Percentiles rank a stretch among this genome's conserved stretches.
These are phyloP conservation scores for Drosophila sulfurigaster DNA, from an alignment of 1,140 invertebrate species.

Conservation along the genomic window DNA sequence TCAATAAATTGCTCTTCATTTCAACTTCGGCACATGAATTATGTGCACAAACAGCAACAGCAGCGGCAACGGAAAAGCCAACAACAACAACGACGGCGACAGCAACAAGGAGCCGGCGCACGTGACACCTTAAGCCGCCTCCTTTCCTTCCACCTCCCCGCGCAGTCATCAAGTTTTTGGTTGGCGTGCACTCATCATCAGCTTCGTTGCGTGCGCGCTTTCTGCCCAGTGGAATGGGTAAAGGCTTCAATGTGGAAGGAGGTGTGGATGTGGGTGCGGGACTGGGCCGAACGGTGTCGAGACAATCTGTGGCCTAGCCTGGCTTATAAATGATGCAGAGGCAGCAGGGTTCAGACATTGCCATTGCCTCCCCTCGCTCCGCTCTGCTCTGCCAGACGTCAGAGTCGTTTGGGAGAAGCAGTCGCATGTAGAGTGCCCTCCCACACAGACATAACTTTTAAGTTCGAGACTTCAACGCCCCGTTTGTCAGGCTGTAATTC, in stretches of 20 bases:
- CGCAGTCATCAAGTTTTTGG: constrained; percentile 71
- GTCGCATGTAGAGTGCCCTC: background rate
- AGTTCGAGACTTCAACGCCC: constrained; percentile 82
- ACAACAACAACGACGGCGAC: constrained; percentile 14
- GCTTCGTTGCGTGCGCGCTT: constrained; percentile 68
- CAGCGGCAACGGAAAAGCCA: constrained; percentile 13
- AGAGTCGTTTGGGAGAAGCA: constrained; percentile 1
- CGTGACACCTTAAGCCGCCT: constrained; percentile 48
- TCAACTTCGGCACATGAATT: constrained; percentile 71
- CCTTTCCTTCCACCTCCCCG: constrained; percentile 1
- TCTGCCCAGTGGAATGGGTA: constrained; percentile 1
- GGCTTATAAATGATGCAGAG: constrained; percentile 82
- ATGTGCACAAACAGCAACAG: constrained; percentile 56
- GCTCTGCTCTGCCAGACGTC: constrained; percentile 10
- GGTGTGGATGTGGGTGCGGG: constrained; percentile 6
- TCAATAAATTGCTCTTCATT: constrained; percentile 79
- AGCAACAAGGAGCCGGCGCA: constrained; percentile 35
- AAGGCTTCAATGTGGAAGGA: too few relatives aligned
- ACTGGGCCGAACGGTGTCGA: constrained; percentile 47
- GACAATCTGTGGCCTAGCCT: constrained; percentile 81
- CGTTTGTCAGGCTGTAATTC: constrained; percentile 82
- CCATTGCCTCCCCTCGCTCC: constrained; percentile 1
- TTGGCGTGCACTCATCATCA: constrained; percentile 76
- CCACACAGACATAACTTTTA: constrained; percentile 66
- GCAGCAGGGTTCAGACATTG: constrained; percentile 36